Percentiles rank a stretch among this genome's conserved stretches.
Conservation (phyloP, 1,140 invertebrate species). For the Lineus longissimus region DNA sequence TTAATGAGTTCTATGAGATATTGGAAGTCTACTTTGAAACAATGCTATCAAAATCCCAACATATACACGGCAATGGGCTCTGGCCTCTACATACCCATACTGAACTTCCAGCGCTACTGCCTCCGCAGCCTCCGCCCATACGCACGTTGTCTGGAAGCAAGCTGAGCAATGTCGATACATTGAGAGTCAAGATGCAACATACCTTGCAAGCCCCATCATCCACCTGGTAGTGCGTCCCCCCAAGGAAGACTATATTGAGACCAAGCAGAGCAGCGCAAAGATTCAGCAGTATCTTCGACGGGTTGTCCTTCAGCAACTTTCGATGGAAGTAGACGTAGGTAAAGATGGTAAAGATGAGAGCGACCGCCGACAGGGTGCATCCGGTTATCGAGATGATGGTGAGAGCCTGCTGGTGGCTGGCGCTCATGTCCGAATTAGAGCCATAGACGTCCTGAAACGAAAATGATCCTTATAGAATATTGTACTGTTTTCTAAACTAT, state of each 20-base stretch:
- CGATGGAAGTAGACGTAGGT: constrained; percentile 56
- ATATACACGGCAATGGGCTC: too few species aligned
- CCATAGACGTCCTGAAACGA: constrained; percentile 37
- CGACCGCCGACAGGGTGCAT: constrained; percentile 54
- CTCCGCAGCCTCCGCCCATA: too few species aligned
- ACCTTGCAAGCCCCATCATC: constrained; percentile 39
- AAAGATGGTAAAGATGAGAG: constrained; percentile 52
- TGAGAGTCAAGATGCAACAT: neutral
- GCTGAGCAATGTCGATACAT: too few species aligned
- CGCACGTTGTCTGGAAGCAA: too few species aligned
- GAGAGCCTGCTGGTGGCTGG: constrained; percentile 42
- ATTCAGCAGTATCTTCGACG: constrained; percentile 44
- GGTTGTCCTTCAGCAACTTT: constrained; percentile 26
- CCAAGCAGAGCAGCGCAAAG: constrained; percentile 36
- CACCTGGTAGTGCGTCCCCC: constrained; percentile 33
- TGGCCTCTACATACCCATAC: too few species aligned
- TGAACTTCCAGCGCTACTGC: too few species aligned
- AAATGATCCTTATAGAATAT: neutral
- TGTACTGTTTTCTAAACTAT: neutral
- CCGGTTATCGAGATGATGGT: constrained; percentile 57
- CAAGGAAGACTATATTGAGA: constrained; percentile 37
- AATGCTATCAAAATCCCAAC: too few species aligned
- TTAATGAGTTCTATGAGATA: neutral
- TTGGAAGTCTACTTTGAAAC: too few species aligned
- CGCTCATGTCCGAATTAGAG: constrained; percentile 17